These are phyloP conservation scores for Cirrhinus mrigala DNA, from an alignment of 2,797 vertebrate species.

Conservation along the genomic window DNA sequence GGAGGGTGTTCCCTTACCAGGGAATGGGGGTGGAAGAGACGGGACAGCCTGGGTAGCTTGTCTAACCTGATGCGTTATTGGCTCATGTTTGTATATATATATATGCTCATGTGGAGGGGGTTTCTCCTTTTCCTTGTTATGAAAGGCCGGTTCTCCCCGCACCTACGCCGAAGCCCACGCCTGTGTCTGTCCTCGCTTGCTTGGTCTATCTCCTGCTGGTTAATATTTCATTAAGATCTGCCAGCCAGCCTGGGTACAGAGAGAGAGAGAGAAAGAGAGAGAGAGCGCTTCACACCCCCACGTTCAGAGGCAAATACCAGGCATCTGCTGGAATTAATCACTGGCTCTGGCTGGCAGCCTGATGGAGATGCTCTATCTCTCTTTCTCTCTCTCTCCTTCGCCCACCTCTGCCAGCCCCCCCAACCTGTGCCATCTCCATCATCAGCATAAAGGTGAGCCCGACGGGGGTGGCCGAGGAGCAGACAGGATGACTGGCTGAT, in stretches of 20 bases:
- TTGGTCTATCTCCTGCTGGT: slow-evolving; percentile 62
- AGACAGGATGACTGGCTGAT: slow-evolving; percentile 40
- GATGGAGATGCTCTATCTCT: slow-evolving; percentile 64
- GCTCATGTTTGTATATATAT: slow-evolving; percentile 41
- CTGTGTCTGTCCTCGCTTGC: slow-evolving; percentile 60
- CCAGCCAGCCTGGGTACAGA: slow-evolving; percentile 66
- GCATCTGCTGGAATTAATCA: slow-evolving; percentile 77
- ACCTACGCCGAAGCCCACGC: slow-evolving; percentile 70
- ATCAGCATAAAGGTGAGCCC: slow-evolving; percentile 76
- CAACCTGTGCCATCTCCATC: slow-evolving; percentile 68
- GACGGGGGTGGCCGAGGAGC: slow-evolving; percentile 55
- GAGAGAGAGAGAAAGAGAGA: slow-evolving; percentile 57
- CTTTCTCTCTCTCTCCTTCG: slow-evolving; percentile 57
- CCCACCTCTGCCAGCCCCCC: slow-evolving; percentile 64
- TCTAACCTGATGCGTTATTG: slow-evolving; percentile 60
- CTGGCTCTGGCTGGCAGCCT: slow-evolving; percentile 68
- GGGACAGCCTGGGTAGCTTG: slow-evolving; percentile 56
- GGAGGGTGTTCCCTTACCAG: slow-evolving; percentile 58
- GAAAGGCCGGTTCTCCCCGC: slow-evolving; percentile 71
- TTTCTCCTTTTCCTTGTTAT: slow-evolving; percentile 59
- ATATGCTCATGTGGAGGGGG: slow-evolving; percentile 48
- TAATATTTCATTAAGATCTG: slow-evolving; percentile 80
- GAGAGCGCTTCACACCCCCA: slow-evolving; percentile 77
- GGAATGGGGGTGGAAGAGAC: slow-evolving; percentile 44
- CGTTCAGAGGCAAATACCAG: slow-evolving; percentile 75